phyloP scores from a whole-genome alignment of 2,797 vertebrate genomes.

The Pangasius mekongensis region DNA sequence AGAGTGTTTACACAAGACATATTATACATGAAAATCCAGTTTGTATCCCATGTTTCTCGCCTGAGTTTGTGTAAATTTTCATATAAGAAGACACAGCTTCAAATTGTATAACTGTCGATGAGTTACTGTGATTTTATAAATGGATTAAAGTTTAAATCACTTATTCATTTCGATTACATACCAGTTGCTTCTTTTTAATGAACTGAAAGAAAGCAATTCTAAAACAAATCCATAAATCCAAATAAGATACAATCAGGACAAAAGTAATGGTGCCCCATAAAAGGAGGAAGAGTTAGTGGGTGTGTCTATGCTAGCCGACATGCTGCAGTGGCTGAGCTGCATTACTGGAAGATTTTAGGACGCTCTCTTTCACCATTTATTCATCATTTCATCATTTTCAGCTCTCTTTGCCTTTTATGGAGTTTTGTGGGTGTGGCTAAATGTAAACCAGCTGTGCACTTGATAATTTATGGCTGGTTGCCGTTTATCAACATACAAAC shows the following conservation, averaged over 20 bases:
- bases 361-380: neutral
- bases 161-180: neutral
- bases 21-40: neutral
- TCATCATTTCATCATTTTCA: neutral
- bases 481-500: neutral
- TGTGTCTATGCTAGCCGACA: no score
- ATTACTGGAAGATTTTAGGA: neutral
- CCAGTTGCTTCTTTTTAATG: neutral
- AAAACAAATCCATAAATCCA: neutral
- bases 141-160: neutral
- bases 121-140: neutral
- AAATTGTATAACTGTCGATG: neutral
- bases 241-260: neutral
- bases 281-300: neutral
- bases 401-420: neutral
- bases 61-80: neutral
- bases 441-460: neutral
- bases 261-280: neutral
- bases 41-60: neutral
- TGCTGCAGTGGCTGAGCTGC: neutral
- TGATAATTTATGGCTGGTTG: neutral
- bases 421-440: neutral
- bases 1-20: neutral
- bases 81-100: neutral
- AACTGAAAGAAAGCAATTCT: neutral